These are phyloP conservation scores for Acromyrmex echinatior DNA, from an alignment of 1,140 invertebrate species.

Conservation along the genomic window DNA sequence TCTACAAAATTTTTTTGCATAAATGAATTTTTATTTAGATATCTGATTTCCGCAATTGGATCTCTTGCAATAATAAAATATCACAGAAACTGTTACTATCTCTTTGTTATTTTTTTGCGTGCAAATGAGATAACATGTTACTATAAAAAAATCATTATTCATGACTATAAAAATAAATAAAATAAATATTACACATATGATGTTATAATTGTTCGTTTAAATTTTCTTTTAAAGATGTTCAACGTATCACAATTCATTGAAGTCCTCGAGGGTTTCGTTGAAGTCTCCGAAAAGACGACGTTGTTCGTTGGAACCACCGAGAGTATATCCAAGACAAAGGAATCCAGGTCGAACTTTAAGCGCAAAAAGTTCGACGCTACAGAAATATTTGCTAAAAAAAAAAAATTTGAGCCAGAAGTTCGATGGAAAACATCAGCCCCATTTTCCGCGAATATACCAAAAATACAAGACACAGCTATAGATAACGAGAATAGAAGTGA, in stretches of 20 bases:
- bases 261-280: constrained; percentile 63
- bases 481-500: constrained; percentile 50
- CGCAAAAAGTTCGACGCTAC: background rate
- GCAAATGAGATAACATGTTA: background rate
- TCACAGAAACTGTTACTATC: too few species aligned
- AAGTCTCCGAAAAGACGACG: constrained; percentile 60
- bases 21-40: constrained; percentile 1
- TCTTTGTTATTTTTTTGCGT: background rate
- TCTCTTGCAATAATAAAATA: background rate
- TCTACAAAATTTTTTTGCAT: background rate
- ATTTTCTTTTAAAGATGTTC: background rate
- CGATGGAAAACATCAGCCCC: background rate
- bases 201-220: background rate
- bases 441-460: background rate
- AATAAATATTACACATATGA: background rate
- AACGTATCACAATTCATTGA: constrained; percentile 50
- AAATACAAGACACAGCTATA: constrained; percentile 7
- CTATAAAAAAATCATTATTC: too few species aligned
- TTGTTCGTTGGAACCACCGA: background rate
- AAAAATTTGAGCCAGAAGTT: background rate
- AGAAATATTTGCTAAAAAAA: background rate
- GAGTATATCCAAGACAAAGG: too few species aligned
- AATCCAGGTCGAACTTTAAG: background rate
- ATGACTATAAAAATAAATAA: background rate
- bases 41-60: background rate